Evolutionary conservation across 2,797 vertebrate genomes (phyloP).

Genomic region (Ispidina picta): DNA sequence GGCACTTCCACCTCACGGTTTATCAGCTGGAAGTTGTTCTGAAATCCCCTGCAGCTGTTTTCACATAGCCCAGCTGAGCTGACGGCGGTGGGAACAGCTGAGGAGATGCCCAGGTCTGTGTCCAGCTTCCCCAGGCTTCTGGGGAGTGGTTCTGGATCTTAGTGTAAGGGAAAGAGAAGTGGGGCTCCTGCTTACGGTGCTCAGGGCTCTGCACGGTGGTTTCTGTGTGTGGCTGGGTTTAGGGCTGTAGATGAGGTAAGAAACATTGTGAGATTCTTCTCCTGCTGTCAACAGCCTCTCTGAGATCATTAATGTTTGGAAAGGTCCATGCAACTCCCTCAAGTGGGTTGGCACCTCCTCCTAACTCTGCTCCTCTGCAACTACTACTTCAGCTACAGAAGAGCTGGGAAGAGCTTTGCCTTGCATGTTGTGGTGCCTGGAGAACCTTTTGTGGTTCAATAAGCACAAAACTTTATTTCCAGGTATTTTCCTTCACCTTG

Average conservation of each 20-base stretch:
- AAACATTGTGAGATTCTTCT: not conserved
- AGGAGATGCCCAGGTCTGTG: not conserved
- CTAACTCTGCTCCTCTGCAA: not conserved
- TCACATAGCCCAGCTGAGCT: no score
- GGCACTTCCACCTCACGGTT: rapidly evolving
- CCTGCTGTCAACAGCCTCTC: not conserved
- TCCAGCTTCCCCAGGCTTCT: not conserved
- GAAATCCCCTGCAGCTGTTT: not conserved
- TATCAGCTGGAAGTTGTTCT: no score
- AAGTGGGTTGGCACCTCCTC: not conserved
- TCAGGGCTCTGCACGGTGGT: no score
- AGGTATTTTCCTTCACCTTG: not conserved
- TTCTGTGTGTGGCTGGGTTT: not conserved
- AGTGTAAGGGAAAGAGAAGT: not conserved
- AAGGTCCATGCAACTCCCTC: not conserved
- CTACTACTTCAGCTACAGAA: not conserved
- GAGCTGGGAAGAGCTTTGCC: not conserved
- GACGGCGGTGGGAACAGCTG: not conserved
- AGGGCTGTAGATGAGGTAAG: not conserved
- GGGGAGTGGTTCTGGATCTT: not conserved
- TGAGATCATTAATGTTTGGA: not conserved
- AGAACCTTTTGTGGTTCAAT: not conserved
- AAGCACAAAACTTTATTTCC: not conserved
- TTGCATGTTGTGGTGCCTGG: not conserved
- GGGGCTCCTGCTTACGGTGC: not conserved